A percentile compares a stretch with the other conserved stretches of the same genome.
Conservation (phyloP, 2,797 vertebrate species). For the Pristis pectinata region DNA sequence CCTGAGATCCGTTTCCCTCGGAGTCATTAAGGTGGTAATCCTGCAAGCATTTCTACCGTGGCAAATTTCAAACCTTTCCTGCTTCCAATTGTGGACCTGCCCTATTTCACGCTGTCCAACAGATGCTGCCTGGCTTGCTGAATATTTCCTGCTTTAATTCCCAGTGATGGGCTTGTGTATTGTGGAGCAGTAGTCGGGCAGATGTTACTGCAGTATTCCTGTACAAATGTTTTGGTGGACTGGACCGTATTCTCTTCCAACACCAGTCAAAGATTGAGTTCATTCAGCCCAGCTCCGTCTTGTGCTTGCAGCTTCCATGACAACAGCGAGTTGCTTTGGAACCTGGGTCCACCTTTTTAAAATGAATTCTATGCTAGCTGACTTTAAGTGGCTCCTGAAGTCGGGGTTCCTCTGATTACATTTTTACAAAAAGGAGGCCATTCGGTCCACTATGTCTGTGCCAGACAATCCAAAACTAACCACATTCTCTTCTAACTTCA, state of each 20-base stretch:
- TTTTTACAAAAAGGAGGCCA: neutral
- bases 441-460: neutral
- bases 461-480: neutral
- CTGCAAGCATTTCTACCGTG: no score
- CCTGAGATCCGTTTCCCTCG: no score
- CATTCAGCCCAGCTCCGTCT: neutral
- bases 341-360: neutral
- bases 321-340: neutral
- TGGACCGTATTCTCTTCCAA: neutral
- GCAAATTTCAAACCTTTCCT: no score
- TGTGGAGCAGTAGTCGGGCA: neutral
- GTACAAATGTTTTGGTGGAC: neutral
- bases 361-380: neutral
- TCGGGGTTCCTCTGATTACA: no score
- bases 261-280: neutral
- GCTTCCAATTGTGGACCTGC: no score
- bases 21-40: no score
- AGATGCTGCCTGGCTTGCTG: no score
- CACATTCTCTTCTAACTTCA: neutral
- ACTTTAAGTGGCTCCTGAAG: neutral
- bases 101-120: no score
- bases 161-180: neutral
- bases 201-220: neutral
- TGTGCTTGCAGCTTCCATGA: conserved; percentile 10
- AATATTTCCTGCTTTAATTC: no score